Evolutionary conservation across 1,140 invertebrate species (phyloP).

Genomic region (Solenopsis invicta): DNA sequence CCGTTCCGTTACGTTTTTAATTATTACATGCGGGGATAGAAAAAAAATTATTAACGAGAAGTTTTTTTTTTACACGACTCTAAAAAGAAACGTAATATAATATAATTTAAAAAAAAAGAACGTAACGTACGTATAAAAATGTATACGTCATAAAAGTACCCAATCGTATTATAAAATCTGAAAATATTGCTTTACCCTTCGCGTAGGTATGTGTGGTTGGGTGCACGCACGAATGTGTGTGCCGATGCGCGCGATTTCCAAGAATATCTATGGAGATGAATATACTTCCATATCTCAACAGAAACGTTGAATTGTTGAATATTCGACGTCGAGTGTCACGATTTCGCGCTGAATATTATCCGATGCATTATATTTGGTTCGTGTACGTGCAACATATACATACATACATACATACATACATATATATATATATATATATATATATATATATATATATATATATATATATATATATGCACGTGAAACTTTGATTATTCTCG

Average conservation of each 20-base stretch:
- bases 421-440: background rate
- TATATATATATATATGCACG: background rate
- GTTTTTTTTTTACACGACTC: background rate
- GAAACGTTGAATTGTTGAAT: conserved; percentile 59
- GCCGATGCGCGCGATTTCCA: no score
- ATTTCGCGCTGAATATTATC: conserved; percentile 61
- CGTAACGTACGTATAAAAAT: background rate
- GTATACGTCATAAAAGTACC: background rate
- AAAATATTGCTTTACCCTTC: conserved; percentile 26
- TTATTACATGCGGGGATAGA: conserved; percentile 9
- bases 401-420: no score
- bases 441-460: background rate
- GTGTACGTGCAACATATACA: conserved; percentile 12
- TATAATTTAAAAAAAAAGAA: background rate
- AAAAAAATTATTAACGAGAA: conserved; percentile 41
- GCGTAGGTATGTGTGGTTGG: background rate
- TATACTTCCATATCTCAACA: conserved; percentile 20
- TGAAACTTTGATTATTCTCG: conserved; percentile 67
- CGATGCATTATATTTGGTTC: conserved; percentile 29
- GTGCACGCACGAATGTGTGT: background rate
- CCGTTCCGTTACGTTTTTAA: conserved; percentile 21
- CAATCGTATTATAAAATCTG: background rate
- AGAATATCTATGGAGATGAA: conserved; percentile 10
- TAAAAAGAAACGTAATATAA: background rate
- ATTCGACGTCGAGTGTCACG: conserved; percentile 53